Evolutionary conservation across 2,888 invertebrate genomes (phyloP).

Genomic region (Ephialtes manifestator): DNA sequence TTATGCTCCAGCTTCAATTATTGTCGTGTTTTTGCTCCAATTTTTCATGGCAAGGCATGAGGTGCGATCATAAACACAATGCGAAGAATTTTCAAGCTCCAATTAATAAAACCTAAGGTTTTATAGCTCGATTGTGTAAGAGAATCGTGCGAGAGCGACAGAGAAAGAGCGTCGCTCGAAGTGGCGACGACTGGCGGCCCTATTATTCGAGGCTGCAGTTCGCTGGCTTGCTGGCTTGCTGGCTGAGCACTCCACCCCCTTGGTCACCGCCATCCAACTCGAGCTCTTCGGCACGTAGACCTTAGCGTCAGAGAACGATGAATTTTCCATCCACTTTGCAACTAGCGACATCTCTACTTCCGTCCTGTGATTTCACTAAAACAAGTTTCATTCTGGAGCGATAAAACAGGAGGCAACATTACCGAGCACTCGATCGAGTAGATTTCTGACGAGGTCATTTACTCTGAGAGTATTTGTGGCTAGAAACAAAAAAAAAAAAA

Average conservation of each 20-base stretch:
- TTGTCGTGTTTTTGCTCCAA: no score
- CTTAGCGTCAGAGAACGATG: constrained; percentile 37
- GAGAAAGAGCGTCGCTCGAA: background rate
- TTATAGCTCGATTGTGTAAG: background rate
- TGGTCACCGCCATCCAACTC: constrained; percentile 74
- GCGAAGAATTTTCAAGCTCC: background rate
- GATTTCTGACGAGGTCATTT: constrained; percentile 7
- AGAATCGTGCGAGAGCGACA: background rate
- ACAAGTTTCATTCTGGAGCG: background rate
- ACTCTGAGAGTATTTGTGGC: background rate
- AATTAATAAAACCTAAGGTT: background rate
- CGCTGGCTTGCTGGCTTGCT: constrained; percentile 5
- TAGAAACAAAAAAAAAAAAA: no score
- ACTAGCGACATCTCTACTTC: constrained; percentile 36
- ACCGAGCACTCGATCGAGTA: constrained; percentile 19
- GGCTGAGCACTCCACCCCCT: constrained; percentile 52
- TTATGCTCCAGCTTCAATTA: background rate
- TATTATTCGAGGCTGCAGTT: constrained; percentile 31
- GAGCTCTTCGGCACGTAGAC: constrained; percentile 77
- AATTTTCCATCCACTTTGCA: background rate
- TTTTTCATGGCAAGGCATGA: no score
- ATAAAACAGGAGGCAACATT: constrained; percentile 26
- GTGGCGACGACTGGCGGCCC: constrained; percentile 23
- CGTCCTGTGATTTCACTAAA: background rate
- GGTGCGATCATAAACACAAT: no score